Conservation (phyloP, 2,113 vertebrate species). For the Crypturellus undulatus region DNA sequence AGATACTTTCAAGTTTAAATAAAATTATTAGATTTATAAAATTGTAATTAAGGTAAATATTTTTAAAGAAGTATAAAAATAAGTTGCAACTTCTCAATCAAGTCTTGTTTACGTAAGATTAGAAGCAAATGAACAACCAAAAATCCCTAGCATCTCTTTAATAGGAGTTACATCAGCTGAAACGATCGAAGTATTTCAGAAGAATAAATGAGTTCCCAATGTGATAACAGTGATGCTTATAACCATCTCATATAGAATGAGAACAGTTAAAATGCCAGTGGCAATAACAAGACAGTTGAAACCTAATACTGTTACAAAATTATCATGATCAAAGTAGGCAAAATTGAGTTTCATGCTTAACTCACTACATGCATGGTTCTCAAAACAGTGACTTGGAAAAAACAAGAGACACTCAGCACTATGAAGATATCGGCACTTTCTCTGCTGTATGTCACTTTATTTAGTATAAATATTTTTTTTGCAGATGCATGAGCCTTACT, state of each 20-base stretch:
- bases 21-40: neutral
- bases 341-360: neutral
- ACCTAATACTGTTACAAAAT: neutral
- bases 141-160: neutral
- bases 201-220: neutral
- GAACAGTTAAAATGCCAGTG: neutral
- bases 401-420: neutral
- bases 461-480: neutral
- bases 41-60: too few relatives aligned
- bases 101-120: neutral
- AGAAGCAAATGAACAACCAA: neutral
- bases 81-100: neutral
- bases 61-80: neutral
- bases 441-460: neutral
- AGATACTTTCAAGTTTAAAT: neutral
- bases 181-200: neutral
- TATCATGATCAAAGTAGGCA: neutral
- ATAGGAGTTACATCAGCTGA: neutral
- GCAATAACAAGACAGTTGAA: neutral
- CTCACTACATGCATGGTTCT: neutral
- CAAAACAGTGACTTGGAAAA: neutral
- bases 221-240: neutral
- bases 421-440: neutral
- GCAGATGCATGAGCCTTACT: conserved; percentile 73
- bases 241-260: neutral